Conservation (phyloP, 2,888 invertebrate species). For the Cosmopolites sordidus region DNA sequence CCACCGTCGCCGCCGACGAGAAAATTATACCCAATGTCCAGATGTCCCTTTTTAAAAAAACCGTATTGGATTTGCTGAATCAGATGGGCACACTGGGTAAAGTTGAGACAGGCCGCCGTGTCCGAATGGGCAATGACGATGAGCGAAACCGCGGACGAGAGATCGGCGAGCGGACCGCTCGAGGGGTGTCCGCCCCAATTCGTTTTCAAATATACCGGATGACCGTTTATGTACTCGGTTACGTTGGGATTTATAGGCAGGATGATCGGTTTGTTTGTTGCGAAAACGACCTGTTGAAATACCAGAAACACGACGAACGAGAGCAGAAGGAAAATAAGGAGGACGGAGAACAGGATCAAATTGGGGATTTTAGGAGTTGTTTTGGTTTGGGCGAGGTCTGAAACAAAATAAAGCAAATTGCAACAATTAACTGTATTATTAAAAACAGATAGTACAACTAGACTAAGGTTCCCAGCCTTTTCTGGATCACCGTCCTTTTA, state of each 20-base stretch:
- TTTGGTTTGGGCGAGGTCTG: not conserved
- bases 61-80: conserved; percentile 12
- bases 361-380: not conserved
- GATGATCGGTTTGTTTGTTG: not conserved
- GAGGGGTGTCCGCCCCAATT: conserved; percentile 20
- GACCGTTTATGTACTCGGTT: not conserved
- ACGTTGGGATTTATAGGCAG: not conserved
- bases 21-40: conserved; percentile 50
- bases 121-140: conserved; percentile 21
- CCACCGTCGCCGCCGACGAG: conserved; percentile 56
- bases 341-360: not conserved
- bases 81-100: conserved; percentile 8
- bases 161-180: not conserved
- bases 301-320: not conserved
- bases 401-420: not conserved
- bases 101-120: conserved; percentile 9
- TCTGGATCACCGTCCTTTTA: no score
- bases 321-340: not conserved
- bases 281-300: not conserved
- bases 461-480: no score
- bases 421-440: no score
- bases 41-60: conserved; percentile 2
- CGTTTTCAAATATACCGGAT: conserved; percentile 15
- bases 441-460: no score
- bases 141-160: conserved; percentile 4